A percentile compares a stretch with the other conserved stretches of the same genome.
phyloP scores from a whole-genome alignment of 1,140 invertebrate genomes.

The Microplitis demolitor region DNA sequence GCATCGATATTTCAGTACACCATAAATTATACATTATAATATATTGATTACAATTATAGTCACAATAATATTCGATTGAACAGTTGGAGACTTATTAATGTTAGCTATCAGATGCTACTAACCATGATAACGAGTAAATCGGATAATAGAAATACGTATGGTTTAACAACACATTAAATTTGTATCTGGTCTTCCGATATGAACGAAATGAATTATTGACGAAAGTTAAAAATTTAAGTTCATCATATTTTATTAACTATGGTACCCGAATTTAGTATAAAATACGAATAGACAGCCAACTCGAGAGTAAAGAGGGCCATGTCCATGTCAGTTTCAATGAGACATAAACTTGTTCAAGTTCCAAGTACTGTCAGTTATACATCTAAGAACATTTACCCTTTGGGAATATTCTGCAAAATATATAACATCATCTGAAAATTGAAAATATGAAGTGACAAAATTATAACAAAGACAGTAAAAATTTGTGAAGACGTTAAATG shows the following conservation, averaged over 20 bases:
- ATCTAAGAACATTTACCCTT: constrained; percentile 51
- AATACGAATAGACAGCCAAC: constrained; percentile 64
- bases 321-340: constrained; percentile 54
- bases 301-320: constrained; percentile 29
- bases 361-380: constrained; percentile 52
- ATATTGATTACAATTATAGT: too few relatives aligned
- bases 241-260: constrained; percentile 9
- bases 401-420: constrained; percentile 44
- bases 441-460: not conserved
- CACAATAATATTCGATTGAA: too few relatives aligned
- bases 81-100: too few relatives aligned
- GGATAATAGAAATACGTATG: too few relatives aligned
- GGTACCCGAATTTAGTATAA: constrained; percentile 7
- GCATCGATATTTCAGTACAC: too few relatives aligned
- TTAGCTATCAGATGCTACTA: too few relatives aligned
- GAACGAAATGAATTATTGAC: not conserved
- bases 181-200: not conserved
- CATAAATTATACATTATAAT: too few relatives aligned
- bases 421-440: constrained; percentile 29
- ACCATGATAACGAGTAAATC: too few relatives aligned
- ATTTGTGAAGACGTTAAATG: too few relatives aligned
- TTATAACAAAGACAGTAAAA: not conserved
- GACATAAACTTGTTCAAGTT: constrained; percentile 40
- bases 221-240: not conserved
- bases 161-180: too few relatives aligned